phyloP scores from a whole-genome alignment of 2,113 vertebrate genomes.

The Perca schrenkii region DNA sequence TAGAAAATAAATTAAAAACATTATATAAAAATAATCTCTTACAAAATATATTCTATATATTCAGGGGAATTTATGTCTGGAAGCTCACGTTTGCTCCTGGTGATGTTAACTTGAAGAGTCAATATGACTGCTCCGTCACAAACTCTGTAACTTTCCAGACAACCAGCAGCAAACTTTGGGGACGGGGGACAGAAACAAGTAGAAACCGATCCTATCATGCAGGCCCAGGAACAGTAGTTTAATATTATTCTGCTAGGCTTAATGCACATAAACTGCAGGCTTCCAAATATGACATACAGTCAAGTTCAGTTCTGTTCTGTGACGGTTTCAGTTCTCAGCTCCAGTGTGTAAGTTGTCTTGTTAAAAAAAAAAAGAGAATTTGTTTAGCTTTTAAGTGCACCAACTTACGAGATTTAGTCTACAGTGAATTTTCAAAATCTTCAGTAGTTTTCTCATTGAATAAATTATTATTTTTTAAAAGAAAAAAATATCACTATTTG shows the following conservation, averaged over 20 bases:
- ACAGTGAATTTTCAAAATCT: slow-evolving; percentile 81
- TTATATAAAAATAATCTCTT: slow-evolving; percentile 99
- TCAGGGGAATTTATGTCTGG: slow-evolving; percentile 83
- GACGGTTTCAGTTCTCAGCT: slow-evolving; percentile 70
- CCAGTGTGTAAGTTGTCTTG: slow-evolving; percentile 79
- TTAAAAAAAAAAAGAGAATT: slow-evolving; percentile 20
- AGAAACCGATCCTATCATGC: slow-evolving; percentile 80
- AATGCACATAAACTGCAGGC: slow-evolving; percentile 28
- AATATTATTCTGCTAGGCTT: slow-evolving; percentile 28
- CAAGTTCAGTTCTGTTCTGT: neutral
- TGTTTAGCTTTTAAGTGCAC: slow-evolving; percentile 35
- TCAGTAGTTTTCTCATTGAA: slow-evolving; percentile 91
- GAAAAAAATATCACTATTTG: slow-evolving; percentile 71
- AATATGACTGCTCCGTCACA: slow-evolving; percentile 68
- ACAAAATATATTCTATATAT: slow-evolving; percentile 95
- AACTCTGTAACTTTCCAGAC: slow-evolving; percentile 85
- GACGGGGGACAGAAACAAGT: slow-evolving; percentile 66
- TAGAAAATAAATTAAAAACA: slow-evolving; percentile 91
- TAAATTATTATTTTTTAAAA: slow-evolving; percentile 92
- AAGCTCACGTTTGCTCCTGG: slow-evolving; percentile 67
- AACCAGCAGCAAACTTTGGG: slow-evolving; percentile 90
- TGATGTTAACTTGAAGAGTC: slow-evolving; percentile 68
- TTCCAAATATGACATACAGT: slow-evolving; percentile 36
- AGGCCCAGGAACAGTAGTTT: slow-evolving; percentile 79
- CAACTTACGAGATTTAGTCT: slow-evolving; percentile 76